A percentile compares a stretch with the other conserved stretches of the same genome.
Conservation (phyloP, 2,113 vertebrate genomes). For the Trachemys scripta region DNA sequence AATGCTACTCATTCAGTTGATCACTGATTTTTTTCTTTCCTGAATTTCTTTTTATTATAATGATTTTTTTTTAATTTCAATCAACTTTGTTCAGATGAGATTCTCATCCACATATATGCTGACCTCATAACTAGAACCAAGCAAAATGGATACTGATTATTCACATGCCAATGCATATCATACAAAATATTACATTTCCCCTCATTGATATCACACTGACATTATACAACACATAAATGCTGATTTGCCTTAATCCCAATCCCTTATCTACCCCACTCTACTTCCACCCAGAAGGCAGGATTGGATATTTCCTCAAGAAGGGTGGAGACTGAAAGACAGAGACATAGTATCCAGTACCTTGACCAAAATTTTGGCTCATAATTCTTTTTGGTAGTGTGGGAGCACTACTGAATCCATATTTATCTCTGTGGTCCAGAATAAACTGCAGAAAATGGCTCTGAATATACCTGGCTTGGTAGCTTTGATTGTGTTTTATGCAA, state of each 20-base stretch:
- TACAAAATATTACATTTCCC: slow-evolving; percentile 47
- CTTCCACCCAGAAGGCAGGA: neutral
- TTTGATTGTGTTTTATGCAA: slow-evolving; percentile 74
- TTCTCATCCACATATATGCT: neutral
- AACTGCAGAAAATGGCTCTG: slow-evolving; percentile 59
- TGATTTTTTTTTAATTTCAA: neutral
- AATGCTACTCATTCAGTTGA: accelerated
- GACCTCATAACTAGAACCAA: slow-evolving; percentile 37
- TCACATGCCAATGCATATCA: neutral
- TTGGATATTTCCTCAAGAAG: neutral
- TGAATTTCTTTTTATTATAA: neutral
- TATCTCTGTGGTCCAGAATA: neutral
- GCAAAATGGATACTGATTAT: neutral
- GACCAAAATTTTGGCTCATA: neutral
- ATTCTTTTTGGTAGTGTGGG: neutral
- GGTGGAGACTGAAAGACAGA: neutral
- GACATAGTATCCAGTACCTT: neutral
- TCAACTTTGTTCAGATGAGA: neutral
- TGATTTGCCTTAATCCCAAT: neutral
- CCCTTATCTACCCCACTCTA: neutral
- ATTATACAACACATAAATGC: neutral
- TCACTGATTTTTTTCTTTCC: neutral
- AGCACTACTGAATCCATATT: accelerated
- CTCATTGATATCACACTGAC: neutral
- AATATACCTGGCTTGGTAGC: slow-evolving; percentile 76